phyloP scores from a whole-genome alignment of 2,797 vertebrate genomes.

The Fundulus diaphanus region DNA sequence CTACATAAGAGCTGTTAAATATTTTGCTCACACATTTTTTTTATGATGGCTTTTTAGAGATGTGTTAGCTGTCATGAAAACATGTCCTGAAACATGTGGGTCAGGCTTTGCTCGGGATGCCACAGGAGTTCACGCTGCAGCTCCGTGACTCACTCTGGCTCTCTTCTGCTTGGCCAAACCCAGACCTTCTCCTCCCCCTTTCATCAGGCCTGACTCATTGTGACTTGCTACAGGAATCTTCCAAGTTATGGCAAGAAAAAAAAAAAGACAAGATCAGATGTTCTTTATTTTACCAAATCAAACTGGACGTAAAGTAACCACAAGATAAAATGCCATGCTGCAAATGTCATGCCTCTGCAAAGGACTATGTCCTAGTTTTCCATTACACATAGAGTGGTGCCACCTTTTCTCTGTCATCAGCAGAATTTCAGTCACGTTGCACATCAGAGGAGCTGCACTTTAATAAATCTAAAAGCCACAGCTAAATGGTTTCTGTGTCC shows the following conservation, averaged over 20 bases:
- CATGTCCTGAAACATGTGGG: slow-evolving; percentile 66
- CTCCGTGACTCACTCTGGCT: slow-evolving; percentile 63
- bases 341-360: background rate
- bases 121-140: slow-evolving; percentile 60
- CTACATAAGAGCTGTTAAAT: background rate
- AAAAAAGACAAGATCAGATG: background rate
- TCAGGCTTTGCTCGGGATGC: slow-evolving; percentile 59
- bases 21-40: background rate
- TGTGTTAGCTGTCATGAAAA: slow-evolving; percentile 27
- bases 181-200: slow-evolving; percentile 9
- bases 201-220: slow-evolving; percentile 39
- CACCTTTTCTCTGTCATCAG: slow-evolving; percentile 24
- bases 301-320: background rate
- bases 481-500: slow-evolving; percentile 10
- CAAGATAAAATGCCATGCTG: background rate
- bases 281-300: background rate
- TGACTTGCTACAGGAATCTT: slow-evolving; percentile 53
- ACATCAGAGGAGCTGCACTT: background rate
- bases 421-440: slow-evolving; percentile 30
- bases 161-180: slow-evolving; percentile 61
- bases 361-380: slow-evolving; percentile 3
- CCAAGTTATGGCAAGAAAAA: slow-evolving; percentile 32
- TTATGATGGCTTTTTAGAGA: slow-evolving; percentile 4
- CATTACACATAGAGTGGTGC: background rate
- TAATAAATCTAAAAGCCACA: slow-evolving; percentile 14